Percentiles rank a stretch among this genome's conserved stretches.
Conservation (phyloP, 2,113 vertebrate species). For the Myiagra hebetior region DNA sequence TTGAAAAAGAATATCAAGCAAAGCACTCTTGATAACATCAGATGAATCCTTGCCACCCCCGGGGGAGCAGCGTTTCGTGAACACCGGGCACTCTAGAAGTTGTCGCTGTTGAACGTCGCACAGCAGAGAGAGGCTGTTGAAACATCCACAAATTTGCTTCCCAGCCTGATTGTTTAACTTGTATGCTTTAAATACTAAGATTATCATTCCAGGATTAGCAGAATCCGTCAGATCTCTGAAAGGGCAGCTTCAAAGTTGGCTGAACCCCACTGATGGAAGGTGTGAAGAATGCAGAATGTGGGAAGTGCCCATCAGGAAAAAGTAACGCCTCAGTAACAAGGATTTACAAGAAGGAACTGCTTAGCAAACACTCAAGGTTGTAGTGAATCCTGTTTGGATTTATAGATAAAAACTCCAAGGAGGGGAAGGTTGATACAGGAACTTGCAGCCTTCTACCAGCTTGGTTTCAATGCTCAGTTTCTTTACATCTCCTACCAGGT, state of each 20-base stretch:
- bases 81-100: neutral
- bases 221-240: neutral
- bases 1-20: neutral
- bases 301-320: neutral
- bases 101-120: neutral
- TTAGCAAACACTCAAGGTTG: neutral
- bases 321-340: neutral
- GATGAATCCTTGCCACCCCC: neutral
- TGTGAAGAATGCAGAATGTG: neutral
- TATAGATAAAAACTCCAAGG: neutral
- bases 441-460: neutral
- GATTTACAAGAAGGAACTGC: neutral
- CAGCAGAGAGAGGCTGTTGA: neutral
- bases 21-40: neutral
- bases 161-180: neutral
- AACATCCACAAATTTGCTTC: neutral
- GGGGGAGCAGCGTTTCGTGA: fast-evolving
- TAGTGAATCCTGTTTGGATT: neutral
- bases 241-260: neutral
- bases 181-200: neutral
- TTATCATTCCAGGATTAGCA: neutral
- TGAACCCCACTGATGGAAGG: neutral
- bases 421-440: neutral
- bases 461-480: neutral
- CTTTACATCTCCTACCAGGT: neutral